Conservation (phyloP, 2,888 invertebrate genomes). For the Oligia latruncula region DNA sequence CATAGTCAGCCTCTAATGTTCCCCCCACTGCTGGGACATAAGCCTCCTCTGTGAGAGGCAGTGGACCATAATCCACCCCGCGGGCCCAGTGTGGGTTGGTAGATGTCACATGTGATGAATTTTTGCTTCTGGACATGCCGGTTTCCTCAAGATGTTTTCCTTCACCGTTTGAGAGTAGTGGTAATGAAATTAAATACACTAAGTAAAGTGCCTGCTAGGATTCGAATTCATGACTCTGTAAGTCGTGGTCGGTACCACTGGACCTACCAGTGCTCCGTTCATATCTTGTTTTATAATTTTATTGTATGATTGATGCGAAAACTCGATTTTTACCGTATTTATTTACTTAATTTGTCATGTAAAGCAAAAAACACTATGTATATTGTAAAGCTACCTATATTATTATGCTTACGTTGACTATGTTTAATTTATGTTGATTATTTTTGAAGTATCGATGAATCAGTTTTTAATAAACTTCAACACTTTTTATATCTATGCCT, state of each 20-base stretch:
- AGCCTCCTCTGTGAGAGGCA: no score
- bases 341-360: background rate
- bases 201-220: background rate
- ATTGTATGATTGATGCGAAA: background rate
- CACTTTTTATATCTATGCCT: conserved; percentile 57
- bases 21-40: background rate
- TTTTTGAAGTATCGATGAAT: conserved; percentile 61
- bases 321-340: background rate
- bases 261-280: background rate
- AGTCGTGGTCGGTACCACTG: background rate
- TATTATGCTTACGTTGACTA: conserved; percentile 63
- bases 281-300: background rate
- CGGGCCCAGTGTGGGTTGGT: no score
- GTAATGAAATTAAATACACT: background rate
- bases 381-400: conserved; percentile 57
- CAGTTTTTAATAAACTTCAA: conserved; percentile 72
- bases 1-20: background rate
- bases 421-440: conserved; percentile 69
- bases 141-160: background rate
- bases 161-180: background rate
- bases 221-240: no score
- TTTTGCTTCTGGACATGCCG: background rate
- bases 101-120: no score
- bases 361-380: conserved; percentile 15
- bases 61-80: no score